A percentile compares a stretch with the other conserved stretches of the same genome.
phyloP scores from a whole-genome alignment of 2,797 vertebrate genomes.

The Chrosomus eos region DNA sequence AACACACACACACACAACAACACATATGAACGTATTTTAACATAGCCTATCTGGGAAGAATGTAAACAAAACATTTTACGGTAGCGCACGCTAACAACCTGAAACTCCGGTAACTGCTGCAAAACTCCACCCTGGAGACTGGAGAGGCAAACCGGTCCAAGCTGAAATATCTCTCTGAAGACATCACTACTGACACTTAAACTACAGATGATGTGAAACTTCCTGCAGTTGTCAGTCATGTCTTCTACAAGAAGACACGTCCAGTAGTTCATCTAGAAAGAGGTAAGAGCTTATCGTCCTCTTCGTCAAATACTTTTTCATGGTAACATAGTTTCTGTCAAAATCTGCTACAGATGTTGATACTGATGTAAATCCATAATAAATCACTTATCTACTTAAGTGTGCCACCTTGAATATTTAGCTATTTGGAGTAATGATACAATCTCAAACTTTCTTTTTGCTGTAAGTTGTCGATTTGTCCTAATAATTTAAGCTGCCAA shows the following conservation, averaged over 20 bases:
- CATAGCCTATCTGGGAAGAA: too few relatives aligned
- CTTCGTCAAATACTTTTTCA: background rate
- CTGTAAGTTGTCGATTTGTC: background rate
- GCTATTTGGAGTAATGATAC: background rate
- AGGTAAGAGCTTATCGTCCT: conserved; percentile 36
- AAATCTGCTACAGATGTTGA: background rate
- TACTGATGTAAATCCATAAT: background rate
- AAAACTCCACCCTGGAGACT: conserved; percentile 22
- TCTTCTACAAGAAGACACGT: background rate
- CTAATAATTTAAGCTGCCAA: background rate
- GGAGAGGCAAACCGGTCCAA: conserved; percentile 36
- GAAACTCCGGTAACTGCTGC: background rate
- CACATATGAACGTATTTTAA: too few relatives aligned
- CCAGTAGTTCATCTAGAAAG: background rate
- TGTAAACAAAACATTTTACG: background rate
- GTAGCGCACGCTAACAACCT: background rate
- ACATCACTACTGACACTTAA: background rate
- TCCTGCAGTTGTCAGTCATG: background rate
- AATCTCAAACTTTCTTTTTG: background rate
- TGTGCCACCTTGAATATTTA: background rate
- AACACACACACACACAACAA: too few relatives aligned
- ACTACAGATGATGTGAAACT: background rate
- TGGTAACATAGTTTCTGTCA: background rate
- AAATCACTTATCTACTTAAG: background rate
- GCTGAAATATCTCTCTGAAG: background rate